These are phyloP conservation scores for Chionodraco myersi DNA, from an alignment of 2,113 vertebrate genomes.

Conservation along the genomic window DNA sequence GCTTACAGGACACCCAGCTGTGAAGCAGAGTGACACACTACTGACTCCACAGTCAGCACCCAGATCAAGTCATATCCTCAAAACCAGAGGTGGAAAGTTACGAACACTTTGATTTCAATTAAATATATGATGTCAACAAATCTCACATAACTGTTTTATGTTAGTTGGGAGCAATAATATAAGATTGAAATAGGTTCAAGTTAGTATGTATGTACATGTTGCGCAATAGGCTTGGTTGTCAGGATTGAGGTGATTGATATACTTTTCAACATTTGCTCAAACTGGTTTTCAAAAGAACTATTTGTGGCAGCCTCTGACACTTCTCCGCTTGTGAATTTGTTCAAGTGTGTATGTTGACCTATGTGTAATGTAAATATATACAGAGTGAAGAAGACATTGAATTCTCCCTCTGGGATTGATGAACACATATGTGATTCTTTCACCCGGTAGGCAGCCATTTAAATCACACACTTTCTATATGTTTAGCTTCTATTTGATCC, in stretches of 20 bases:
- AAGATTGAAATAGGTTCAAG: too few relatives aligned
- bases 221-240: neutral
- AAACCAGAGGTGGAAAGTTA: neutral
- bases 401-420: too few relatives aligned
- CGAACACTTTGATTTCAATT: neutral
- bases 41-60: neutral
- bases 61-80: neutral
- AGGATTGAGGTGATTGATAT: neutral
- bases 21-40: neutral
- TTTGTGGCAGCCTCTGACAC: too few relatives aligned
- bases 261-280: neutral
- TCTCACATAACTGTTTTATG: too few relatives aligned
- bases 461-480: conserved; percentile 2
- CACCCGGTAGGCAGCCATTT: neutral
- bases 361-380: too few relatives aligned
- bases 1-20: neutral
- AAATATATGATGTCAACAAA: too few relatives aligned
- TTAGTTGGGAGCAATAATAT: too few relatives aligned
- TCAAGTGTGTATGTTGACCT: too few relatives aligned
- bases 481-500: conserved; percentile 6
- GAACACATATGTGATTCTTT: too few relatives aligned
- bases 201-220: neutral
- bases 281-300: neutral
- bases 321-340: too few relatives aligned
- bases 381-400: too few relatives aligned